Percentiles rank a stretch among this genome's conserved stretches.
These are phyloP conservation scores for Chrysemys picta DNA, from an alignment of 2,113 vertebrate genomes.

Conservation along the genomic window DNA sequence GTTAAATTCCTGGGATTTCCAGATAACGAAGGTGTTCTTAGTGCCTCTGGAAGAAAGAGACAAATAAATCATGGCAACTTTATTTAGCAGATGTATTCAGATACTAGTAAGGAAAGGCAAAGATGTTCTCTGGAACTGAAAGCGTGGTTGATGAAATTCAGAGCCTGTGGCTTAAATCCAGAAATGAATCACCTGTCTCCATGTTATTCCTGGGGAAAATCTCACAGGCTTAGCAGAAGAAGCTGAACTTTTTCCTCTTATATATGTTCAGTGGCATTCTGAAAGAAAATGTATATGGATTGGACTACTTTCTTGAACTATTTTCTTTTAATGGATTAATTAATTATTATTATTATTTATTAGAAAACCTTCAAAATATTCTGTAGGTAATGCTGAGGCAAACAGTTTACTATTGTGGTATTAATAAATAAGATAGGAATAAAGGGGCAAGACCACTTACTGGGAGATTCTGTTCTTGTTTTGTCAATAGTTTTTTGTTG, in stretches of 20 bases:
- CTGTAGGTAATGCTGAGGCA: not conserved
- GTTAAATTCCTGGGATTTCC: slow-evolving; percentile 32
- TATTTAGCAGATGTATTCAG: not conserved
- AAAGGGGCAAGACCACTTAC: not conserved
- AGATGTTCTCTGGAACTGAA: not conserved
- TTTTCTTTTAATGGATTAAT: not conserved
- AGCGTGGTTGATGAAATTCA: not conserved
- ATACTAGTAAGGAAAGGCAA: not conserved
- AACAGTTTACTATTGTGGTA: not conserved
- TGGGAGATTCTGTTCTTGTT: not conserved
- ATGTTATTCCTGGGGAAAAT: not conserved
- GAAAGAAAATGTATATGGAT: not conserved
- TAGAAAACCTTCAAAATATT: not conserved
- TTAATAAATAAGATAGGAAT: not conserved
- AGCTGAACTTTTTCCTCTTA: not conserved
- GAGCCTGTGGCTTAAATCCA: not conserved
- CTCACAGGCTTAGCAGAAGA: not conserved
- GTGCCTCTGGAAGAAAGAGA: not conserved
- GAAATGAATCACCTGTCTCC: not conserved
- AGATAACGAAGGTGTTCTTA: not conserved
- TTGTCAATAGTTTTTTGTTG: not conserved
- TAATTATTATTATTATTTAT: not conserved
- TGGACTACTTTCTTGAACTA: not conserved
- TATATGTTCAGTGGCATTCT: not conserved
- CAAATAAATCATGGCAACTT: slow-evolving; percentile 24